Evolutionary conservation across 1,140 invertebrate species (phyloP), one percentile per base, ranked within the genome.

Genomic region (Listronotus bonariensis): DNA sequence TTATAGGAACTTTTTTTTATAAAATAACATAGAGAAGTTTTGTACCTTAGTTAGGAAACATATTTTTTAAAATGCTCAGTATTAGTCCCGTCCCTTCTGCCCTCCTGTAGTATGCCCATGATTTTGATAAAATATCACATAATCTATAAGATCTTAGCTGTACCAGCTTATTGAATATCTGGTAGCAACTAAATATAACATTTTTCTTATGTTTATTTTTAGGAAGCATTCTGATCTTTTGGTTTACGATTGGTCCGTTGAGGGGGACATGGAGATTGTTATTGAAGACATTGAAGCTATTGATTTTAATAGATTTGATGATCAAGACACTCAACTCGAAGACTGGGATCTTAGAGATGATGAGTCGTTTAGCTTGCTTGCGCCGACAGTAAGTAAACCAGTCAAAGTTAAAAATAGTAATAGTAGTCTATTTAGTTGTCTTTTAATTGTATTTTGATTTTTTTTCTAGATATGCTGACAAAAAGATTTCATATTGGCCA

Each of bases 181-280:
- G 20, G 20, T 1, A 1, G 2, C 20, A 26, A 26, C 20, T 26
- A 26, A 26, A 26, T 3, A 26, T 26, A 26, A 26, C 1, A 26
- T 26, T 26, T 26, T 26, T 26, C 20, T 5, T 5, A 3, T 26
- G 5, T 3, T 3, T 26, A 26, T 3, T 75, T 76, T 40, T 69
- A 82, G 85, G 8, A 76, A 75, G 4, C 87, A 92, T 75, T 82
- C 90, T 6, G 89, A 94, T 74, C 74, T 95, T 20, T 80, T 96
- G 9, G 83, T 92, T 11, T 96, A 96, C 92, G 96, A 78, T 97
- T 93, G 94, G 93, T 83, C 83, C 7, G 84, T 88, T 34, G 87
- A 84, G 57, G 91, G 89, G 89, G 90, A 95, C 65, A 81, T 87
- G n/a, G 89, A 93, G 78, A 84, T 89, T 32, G 86, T 97, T 5